phyloP scores from a whole-genome alignment of 1,140 invertebrate genomes.

The Drosophila pruinosa region DNA sequence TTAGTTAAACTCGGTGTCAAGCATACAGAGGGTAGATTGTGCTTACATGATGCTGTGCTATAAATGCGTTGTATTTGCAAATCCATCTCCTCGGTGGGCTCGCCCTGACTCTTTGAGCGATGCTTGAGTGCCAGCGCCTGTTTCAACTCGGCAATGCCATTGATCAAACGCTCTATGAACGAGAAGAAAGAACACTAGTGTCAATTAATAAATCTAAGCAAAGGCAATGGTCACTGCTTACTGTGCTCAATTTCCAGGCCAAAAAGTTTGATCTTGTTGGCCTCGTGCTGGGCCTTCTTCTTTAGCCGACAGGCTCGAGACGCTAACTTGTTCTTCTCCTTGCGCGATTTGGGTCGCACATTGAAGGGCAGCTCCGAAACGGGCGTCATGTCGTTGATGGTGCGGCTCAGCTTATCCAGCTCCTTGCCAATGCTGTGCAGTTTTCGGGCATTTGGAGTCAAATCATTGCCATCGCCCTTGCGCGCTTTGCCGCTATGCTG shows the following conservation, averaged over 20 bases:
- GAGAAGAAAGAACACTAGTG: not conserved
- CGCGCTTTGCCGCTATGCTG: slow-evolving; percentile 93
- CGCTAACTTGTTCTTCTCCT: slow-evolving; percentile 99
- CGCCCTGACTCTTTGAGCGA: slow-evolving; percentile 85
- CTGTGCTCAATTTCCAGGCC: slow-evolving; percentile 97
- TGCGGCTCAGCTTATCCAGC: slow-evolving; percentile 93
- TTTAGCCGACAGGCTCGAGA: slow-evolving; percentile 97
- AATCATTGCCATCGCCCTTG: slow-evolving; percentile 98
- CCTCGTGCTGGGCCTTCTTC: slow-evolving; percentile 97
- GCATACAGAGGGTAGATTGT: not conserved
- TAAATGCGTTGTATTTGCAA: slow-evolving; percentile 87
- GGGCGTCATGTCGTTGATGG: slow-evolving; percentile 98
- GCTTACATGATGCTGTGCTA: slow-evolving; percentile 87
- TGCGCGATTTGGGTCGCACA: slow-evolving; percentile 94
- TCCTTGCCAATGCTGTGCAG: slow-evolving; percentile 95
- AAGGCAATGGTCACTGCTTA: slow-evolving; percentile 84
- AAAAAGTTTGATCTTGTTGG: slow-evolving; percentile 96
- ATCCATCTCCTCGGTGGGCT: slow-evolving; percentile 86
- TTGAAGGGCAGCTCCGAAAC: slow-evolving; percentile 96
- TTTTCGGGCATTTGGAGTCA: slow-evolving; percentile 97
- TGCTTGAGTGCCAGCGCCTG: slow-evolving; percentile 84
- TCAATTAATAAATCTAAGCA: not conserved
- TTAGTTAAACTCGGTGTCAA: not conserved
- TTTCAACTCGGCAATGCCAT: slow-evolving; percentile 87
- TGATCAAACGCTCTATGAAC: slow-evolving; percentile 87